A percentile compares a stretch with the other conserved stretches of the same genome.
Conservation (phyloP, 1,140 invertebrate species). For the Lepidurus couesii region DNA sequence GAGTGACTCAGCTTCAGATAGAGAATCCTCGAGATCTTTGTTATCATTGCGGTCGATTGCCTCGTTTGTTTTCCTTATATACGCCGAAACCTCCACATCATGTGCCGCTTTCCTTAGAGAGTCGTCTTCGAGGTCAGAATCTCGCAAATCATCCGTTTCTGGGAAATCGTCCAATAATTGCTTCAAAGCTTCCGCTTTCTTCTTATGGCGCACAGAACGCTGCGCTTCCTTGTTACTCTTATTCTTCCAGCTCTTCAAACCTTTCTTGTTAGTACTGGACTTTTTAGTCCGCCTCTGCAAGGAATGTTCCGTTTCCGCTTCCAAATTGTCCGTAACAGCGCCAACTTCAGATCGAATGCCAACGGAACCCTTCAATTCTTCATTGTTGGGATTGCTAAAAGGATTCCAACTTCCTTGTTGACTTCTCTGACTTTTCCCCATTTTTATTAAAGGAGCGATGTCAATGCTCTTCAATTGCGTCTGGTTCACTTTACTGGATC, state of each 20-base stretch:
- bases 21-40: constrained; percentile 14
- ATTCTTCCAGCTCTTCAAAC: constrained; percentile 19
- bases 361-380: not conserved
- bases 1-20: constrained; percentile 37
- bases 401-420: not conserved
- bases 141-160: not conserved
- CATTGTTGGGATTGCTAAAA: not conserved
- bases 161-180: constrained; percentile 28
- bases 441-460: not conserved
- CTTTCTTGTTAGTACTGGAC: constrained; percentile 9
- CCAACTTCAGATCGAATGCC: no score
- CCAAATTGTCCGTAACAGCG: not conserved
- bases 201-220: constrained; percentile 6
- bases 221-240: constrained; percentile 25
- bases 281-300: not conserved
- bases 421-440: not conserved
- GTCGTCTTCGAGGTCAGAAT: constrained; percentile 29
- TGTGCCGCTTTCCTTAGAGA: not conserved
- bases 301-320: not conserved
- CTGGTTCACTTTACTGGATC: not conserved
- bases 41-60: constrained; percentile 21
- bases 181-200: constrained; percentile 16
- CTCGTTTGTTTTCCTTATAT: not conserved
- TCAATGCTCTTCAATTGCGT: not conserved
- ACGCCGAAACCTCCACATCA: constrained; percentile 23